Evolutionary conservation across 2,888 invertebrate genomes (phyloP).

Genomic region (Celastrina argiolus): DNA sequence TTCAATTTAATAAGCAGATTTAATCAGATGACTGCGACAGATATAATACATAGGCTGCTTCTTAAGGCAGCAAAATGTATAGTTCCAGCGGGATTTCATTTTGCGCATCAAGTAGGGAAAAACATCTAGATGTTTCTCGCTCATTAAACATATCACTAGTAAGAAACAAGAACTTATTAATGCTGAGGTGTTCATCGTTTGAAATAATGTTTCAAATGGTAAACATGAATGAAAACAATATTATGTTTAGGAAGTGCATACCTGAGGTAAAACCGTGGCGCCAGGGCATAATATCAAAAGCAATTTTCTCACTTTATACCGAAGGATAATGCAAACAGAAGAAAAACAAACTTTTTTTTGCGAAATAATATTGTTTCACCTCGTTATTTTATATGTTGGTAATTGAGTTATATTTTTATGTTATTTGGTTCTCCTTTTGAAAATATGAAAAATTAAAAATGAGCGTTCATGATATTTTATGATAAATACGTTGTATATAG

Average conservation of each 20-base stretch:
- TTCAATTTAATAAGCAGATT: too few relatives aligned
- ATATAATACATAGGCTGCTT: too few relatives aligned
- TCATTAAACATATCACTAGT: neutral
- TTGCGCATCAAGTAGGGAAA: too few relatives aligned
- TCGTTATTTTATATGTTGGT: neutral
- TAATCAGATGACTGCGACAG: too few relatives aligned
- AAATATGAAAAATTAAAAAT: neutral
- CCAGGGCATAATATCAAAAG: slow-evolving; percentile 6
- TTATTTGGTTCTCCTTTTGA: neutral
- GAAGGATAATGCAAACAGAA: slow-evolving; percentile 1
- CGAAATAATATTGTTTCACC: neutral
- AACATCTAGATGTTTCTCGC: too few relatives aligned
- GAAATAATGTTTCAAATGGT: neutral
- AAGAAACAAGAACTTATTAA: neutral
- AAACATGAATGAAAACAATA: neutral
- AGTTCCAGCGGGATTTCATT: too few relatives aligned
- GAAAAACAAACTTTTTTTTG: neutral
- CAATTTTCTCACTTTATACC: slow-evolving; percentile 5
- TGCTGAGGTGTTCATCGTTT: neutral
- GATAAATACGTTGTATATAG: too few relatives aligned
- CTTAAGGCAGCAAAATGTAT: too few relatives aligned
- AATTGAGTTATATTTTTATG: neutral
- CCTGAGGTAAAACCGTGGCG: neutral
- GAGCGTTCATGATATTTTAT: neutral
- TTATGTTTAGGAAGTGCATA: slow-evolving; percentile 5